Base-by-base conservation (phyloP, 2,888 invertebrate genomes). In the Lycophotia porphyrea region DNA sequence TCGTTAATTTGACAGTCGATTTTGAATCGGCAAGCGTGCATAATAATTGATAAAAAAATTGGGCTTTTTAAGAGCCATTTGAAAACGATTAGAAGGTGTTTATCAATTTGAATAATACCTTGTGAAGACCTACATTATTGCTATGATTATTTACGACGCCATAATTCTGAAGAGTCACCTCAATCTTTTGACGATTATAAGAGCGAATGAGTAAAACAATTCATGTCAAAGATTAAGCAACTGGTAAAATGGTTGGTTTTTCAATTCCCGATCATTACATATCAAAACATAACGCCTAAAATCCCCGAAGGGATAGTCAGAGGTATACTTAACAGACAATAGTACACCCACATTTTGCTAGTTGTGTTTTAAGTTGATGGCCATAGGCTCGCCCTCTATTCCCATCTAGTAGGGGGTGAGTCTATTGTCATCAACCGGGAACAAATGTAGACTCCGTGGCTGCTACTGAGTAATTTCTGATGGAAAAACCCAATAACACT, bases 1-100 rank as follows among this genome's bases (percentile, higher is more conserved):
- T 61, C 27, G 27, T 8, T 31, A 77, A 70, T 76, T 73, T 70
- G 58, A 24, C 42, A 44, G 76, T 39, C 39, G 7, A 64, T 60
- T 71, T 60, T 69, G 52, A 36, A 52, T 44, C 24, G 49, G n/a
- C 81, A 15, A 31, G 55, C 72, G 27, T 78, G 73, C 69, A 58
- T 70, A 65, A 52, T 80, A 31, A 66, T 84, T 67, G 52, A 55
- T 31, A 44, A 42, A 60, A 67, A 44, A 13, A 18, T n/a, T 39
- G 1, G 34, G 27, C 27, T 36, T 34, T 58, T 44, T 34, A 49
- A 36, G 21, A 79, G 42, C 27, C 18, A 58, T 80, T 70, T 39
- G 21, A 67, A 74, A 68, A 58, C 71, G 71, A 60, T 76, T 71
- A 67, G 52, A 52, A 70, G 18, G 9, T 15, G 44, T 44, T 68